These are phyloP conservation scores for Aldabrachelys gigantea DNA, from an alignment of 2,113 vertebrate species.

Conservation along the genomic window DNA sequence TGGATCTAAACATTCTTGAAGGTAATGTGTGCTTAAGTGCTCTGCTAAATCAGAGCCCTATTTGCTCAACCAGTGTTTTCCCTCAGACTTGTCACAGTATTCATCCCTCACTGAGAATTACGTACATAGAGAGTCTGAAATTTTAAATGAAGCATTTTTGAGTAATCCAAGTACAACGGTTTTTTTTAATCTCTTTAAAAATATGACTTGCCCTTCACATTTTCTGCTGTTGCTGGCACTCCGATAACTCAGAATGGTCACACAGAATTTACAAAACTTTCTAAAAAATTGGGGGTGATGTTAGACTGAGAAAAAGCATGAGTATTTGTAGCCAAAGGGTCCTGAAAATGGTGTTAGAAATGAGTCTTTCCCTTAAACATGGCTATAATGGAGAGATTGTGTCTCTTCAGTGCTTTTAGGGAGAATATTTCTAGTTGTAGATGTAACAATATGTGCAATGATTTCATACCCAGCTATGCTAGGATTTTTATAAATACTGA, in stretches of 20 bases:
- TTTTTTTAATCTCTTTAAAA: not conserved
- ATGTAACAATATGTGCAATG: no score
- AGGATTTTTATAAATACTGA: not conserved
- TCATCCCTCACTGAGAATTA: not conserved
- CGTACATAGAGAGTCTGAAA: not conserved
- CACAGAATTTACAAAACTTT: not conserved
- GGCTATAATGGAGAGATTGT: not conserved
- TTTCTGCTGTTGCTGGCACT: rapidly evolving
- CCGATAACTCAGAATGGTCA: not conserved
- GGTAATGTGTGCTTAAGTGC: not conserved
- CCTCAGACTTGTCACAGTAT: not conserved
- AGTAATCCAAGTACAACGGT: rapidly evolving
- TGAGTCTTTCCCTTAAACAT: not conserved
- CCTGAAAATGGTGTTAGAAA: not conserved
- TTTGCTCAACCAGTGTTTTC: not conserved
- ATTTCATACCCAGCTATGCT: not conserved
- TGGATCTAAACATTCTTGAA: not conserved
- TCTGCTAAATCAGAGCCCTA: not conserved
- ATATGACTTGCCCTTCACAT: not conserved
- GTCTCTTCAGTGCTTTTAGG: not conserved
- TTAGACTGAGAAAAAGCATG: not conserved
- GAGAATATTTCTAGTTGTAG: not conserved
- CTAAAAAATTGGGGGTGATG: not conserved
- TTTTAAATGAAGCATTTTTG: not conserved
- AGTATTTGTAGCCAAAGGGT: not conserved